Evolutionary conservation across 2,797 vertebrate genomes (phyloP), one percentile per base, ranked within the genome.

Genomic region (Microctenopoma stevenorrisi): DNA sequence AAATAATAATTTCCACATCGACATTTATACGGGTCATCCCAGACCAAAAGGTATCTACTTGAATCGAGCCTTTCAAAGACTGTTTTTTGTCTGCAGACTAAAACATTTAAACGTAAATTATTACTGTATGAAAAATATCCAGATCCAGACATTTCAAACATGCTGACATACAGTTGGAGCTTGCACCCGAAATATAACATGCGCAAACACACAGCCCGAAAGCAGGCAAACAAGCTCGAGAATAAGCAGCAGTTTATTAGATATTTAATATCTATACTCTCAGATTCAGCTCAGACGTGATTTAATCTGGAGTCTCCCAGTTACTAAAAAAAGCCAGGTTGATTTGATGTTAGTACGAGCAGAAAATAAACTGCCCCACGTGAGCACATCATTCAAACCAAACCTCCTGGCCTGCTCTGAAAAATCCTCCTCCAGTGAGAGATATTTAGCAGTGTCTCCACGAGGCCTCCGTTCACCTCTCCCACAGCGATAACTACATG

Each of bases 1-100:
- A 86, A 88, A 88, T 86, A 89, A 83, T 66, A 69, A 60, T 81
- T 78, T 89, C 68, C 71, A 82, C 66, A 66, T 78, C n/a, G 49
- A 79, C 62, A 66, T 74, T 72, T 70, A 66, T 85, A 86, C 2
- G 40, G 37, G 50, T 63, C 42, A 4, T 62, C 49, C 57, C 59
- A 40, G 47, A 46, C 61, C 46, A 33, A 84, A 82, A 74, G 57
- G 51, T 22, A 1, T 67, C 78, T 40, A 51, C 75, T 74, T 49
- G 2, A 77, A 77, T 68, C n/a, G 26, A 33, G 68, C 76, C 74
- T 78, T 85, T 61, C 72, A 67, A 78, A 72, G 64, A 83, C 61
- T 3, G 50, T 76, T 53, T 59, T 25, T 55, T 11, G 15, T 79
- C 66, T 52, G 38, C 57, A 42, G 71, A 82, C 65, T 68, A n/a